Percentiles rank a stretch among this genome's conserved stretches.
phyloP scores from a whole-genome alignment of 2,113 vertebrate species.

The Actenoides lindsayi region DNA sequence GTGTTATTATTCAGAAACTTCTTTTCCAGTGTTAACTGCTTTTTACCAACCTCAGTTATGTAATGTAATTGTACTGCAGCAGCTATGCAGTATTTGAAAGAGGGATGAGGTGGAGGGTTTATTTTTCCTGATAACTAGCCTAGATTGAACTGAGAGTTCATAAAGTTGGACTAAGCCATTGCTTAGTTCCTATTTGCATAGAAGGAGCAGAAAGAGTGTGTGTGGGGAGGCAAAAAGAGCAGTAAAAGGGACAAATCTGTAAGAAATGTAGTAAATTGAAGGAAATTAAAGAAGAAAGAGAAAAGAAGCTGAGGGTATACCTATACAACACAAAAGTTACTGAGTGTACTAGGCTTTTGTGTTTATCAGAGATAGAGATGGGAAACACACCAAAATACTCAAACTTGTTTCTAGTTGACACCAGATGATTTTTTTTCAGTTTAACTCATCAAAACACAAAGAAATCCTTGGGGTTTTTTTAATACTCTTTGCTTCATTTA shows the following conservation, averaged over 20 bases:
- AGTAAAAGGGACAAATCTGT: neutral
- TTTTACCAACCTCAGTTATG: neutral
- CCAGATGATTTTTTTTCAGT: neutral
- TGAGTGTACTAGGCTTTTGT: neutral
- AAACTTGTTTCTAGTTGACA: neutral
- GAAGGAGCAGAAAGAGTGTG: neutral
- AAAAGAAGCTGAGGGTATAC: neutral
- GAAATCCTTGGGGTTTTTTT: fast-evolving
- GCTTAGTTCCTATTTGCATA: neutral
- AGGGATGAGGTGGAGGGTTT: neutral
- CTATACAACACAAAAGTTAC: neutral
- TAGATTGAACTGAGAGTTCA: neutral
- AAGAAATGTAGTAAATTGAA: neutral
- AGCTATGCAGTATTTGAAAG: neutral
- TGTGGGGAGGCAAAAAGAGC: neutral
- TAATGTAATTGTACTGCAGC: neutral
- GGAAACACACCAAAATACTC: neutral
- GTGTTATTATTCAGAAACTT: constrained; percentile 15
- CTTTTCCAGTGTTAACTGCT: constrained; percentile 8
- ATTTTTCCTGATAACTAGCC: neutral
- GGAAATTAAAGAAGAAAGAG: neutral
- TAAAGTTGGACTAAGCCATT: neutral
- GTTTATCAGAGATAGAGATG: neutral
- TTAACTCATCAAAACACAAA: neutral
- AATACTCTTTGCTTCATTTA: neutral